These are phyloP conservation scores for Drosophila biarmipes DNA, from an alignment of 1,140 invertebrate species.

Conservation along the genomic window DNA sequence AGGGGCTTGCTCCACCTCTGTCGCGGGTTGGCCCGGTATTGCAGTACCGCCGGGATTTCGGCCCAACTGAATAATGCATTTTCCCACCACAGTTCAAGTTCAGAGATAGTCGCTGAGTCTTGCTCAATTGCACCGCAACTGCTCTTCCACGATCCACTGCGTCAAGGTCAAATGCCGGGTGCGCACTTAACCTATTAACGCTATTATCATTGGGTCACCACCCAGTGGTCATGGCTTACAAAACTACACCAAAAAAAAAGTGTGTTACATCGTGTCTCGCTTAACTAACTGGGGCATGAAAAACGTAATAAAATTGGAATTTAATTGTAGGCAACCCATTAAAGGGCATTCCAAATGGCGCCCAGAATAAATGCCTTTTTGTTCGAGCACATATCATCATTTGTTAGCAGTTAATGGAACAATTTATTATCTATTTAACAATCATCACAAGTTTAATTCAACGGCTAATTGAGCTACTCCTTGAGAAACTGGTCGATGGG, in stretches of 20 bases:
- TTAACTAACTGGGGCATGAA: conserved; percentile 63
- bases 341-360: conserved; percentile 26
- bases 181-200: conserved; percentile 53
- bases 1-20: no score
- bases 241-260: conserved; percentile 13
- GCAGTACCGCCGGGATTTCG: conserved; percentile 85
- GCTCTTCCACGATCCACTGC: conserved; percentile 4
- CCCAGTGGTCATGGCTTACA: conserved; percentile 6
- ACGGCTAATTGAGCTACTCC: conserved; percentile 18
- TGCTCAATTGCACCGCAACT: conserved; percentile 52
- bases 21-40: conserved; percentile 77
- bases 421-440: conserved; percentile 25
- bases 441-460: conserved; percentile 33
- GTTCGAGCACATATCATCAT: conserved; percentile 28
- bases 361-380: conserved; percentile 16
- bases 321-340: conserved; percentile 18
- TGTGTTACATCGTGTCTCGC: conserved; percentile 38
- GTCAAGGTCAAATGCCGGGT: conserved; percentile 46
- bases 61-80: conserved; percentile 53
- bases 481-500: conserved; percentile 70
- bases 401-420: conserved; percentile 17
- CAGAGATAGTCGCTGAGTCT: conserved; percentile 3
- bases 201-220: conserved; percentile 40
- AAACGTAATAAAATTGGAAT: conserved; percentile 46
- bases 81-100: neutral